phyloP scores from a whole-genome alignment of 1,140 invertebrate genomes.

The Drosophila sechellia region DNA sequence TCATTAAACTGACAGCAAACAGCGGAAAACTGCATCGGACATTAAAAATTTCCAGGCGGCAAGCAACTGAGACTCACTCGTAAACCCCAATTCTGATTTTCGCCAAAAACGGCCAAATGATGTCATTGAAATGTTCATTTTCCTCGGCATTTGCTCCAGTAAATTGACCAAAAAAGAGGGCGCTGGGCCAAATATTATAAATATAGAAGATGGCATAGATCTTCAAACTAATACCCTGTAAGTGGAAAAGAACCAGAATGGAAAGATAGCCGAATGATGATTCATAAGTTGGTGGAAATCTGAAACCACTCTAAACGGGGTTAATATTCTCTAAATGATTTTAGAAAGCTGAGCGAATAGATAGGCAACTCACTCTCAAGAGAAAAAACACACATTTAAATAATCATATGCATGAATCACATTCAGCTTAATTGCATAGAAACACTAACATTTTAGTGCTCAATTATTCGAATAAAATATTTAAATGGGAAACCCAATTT shows the following conservation, averaged over 20 bases:
- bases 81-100: constrained; percentile 12
- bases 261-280: constrained; percentile 31
- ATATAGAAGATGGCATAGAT: constrained; percentile 73
- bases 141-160: constrained; percentile 54
- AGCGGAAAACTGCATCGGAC: constrained; percentile 21
- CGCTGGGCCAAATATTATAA: constrained; percentile 62
- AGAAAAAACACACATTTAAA: not conserved
- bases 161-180: constrained; percentile 63
- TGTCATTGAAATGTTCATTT: constrained; percentile 62
- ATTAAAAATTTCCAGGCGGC: constrained; percentile 6
- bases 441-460: not conserved
- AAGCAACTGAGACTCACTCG: constrained; percentile 3
- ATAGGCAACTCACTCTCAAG: not conserved
- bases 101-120: constrained; percentile 24
- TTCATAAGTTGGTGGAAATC: not conserved
- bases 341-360: constrained; percentile 22
- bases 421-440: not conserved
- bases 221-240: constrained; percentile 51
- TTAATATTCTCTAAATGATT: constrained; percentile 3
- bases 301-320: not conserved
- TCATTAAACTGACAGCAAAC: constrained; percentile 27
- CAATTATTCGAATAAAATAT: constrained; percentile 8
- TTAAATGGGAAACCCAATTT: constrained; percentile 9
- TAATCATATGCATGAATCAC: not conserved
- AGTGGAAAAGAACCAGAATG: constrained; percentile 16